These are phyloP conservation scores for Danionella dracula DNA, from an alignment of 2,797 vertebrate genomes.

Conservation along the genomic window DNA sequence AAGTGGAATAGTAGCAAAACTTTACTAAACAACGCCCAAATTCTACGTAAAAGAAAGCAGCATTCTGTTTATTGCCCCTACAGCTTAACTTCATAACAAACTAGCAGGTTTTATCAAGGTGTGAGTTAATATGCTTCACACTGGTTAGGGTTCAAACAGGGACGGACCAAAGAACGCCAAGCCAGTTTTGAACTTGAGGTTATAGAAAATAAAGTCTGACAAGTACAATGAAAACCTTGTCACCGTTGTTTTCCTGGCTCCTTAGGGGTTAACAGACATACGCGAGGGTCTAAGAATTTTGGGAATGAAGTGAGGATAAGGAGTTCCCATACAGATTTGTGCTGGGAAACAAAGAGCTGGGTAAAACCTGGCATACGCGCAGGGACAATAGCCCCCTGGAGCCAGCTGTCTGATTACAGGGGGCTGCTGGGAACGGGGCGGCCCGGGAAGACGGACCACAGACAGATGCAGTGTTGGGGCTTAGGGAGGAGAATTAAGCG, in stretches of 20 bases:
- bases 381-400: slow-evolving; percentile 60
- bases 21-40: too few relatives aligned
- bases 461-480: slow-evolving; percentile 55
- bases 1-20: too few relatives aligned
- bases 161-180: too few relatives aligned
- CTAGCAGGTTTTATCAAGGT: too few relatives aligned
- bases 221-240: not conserved
- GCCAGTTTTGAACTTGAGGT: too few relatives aligned
- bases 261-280: not conserved
- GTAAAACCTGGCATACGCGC: slow-evolving; percentile 5
- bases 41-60: too few relatives aligned
- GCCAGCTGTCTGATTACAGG: slow-evolving; percentile 62
- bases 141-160: too few relatives aligned
- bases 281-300: not conserved
- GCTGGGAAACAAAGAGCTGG: slow-evolving; percentile 44
- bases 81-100: too few relatives aligned
- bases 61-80: too few relatives aligned
- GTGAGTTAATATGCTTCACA: too few relatives aligned
- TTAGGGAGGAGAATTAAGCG: not conserved
- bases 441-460: slow-evolving; percentile 56
- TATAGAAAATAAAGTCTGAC: not conserved
- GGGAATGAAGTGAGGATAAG: slow-evolving; percentile 18
- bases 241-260: not conserved
- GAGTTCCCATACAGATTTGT: slow-evolving; percentile 55
- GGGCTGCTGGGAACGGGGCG: slow-evolving; percentile 46